phyloP scores from a whole-genome alignment of 2,888 invertebrate genomes.

The Athalia cordata region DNA sequence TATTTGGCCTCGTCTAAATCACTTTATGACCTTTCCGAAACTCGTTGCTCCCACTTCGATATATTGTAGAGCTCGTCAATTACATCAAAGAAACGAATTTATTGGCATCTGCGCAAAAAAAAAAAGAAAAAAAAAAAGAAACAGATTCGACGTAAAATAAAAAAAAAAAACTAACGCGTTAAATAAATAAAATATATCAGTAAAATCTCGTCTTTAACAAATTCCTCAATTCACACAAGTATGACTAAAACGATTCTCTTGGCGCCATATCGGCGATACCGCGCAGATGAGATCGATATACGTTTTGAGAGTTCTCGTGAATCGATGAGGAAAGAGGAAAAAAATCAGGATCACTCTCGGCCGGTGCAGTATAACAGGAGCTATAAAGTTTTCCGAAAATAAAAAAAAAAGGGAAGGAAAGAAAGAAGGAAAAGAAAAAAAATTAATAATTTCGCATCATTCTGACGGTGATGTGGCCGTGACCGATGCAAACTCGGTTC shows the following conservation, averaged over 20 bases:
- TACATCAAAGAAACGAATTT: not conserved
- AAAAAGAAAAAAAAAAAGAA: not conserved
- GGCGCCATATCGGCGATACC: not conserved
- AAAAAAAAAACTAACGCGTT: not conserved
- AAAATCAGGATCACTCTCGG: not conserved
- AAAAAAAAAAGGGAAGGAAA: no score
- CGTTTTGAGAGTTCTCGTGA: not conserved
- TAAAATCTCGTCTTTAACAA: no score
- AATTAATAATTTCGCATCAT: no score
- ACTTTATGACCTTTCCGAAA: constrained; percentile 12
- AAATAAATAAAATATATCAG: no score
- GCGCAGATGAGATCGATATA: not conserved
- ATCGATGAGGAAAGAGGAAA: not conserved
- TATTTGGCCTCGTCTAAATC: constrained; percentile 12
- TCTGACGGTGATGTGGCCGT: no score
- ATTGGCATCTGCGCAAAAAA: not conserved
- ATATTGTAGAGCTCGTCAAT: not conserved
- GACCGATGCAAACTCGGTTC: not conserved
- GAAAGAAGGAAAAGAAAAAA: no score
- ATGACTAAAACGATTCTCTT: no score
- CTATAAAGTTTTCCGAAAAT: no score
- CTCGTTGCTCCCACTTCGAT: constrained; percentile 5
- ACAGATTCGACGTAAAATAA: not conserved
- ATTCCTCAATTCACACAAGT: no score
- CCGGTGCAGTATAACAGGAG: no score